Conservation (phyloP, 1,140 invertebrate genomes). For the Euura saliciscinereae region DNA sequence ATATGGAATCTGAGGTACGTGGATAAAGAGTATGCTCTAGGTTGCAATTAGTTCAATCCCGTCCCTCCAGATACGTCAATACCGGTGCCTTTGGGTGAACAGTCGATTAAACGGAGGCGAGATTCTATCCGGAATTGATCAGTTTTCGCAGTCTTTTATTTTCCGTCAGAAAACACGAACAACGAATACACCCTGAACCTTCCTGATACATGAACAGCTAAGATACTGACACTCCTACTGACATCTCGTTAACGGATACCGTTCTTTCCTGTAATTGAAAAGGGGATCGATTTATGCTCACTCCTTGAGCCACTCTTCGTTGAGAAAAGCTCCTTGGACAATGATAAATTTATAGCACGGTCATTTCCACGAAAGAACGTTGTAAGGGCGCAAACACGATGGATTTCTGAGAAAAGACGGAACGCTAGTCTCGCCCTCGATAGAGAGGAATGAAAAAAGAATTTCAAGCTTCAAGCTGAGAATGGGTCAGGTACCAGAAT, state of each 20-base stretch:
- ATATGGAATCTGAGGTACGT: no score
- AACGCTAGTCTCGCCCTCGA: background rate
- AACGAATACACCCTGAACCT: background rate
- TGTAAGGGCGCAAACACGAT: background rate
- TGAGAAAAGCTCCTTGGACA: conserved; percentile 5
- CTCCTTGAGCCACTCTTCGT: background rate
- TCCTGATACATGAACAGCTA: background rate
- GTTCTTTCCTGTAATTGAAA: background rate
- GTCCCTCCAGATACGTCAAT: no score
- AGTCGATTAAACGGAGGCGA: no score
- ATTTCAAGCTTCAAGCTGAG: background rate
- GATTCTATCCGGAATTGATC: no score
- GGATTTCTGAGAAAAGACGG: background rate
- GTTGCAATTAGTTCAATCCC: no score
- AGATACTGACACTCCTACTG: conserved; percentile 2
- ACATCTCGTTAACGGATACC: conserved; percentile 1
- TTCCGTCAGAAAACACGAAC: background rate
- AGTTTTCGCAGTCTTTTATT: no score
- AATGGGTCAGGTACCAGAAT: background rate
- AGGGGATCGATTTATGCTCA: conserved; percentile 1
- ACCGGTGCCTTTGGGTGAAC: no score
- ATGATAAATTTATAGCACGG: conserved; percentile 1
- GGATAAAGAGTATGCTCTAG: no score
- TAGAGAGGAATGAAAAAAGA: background rate
- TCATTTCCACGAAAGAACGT: background rate